Conservation (phyloP, 1,140 invertebrate species). For the Hetaerina americana region DNA sequence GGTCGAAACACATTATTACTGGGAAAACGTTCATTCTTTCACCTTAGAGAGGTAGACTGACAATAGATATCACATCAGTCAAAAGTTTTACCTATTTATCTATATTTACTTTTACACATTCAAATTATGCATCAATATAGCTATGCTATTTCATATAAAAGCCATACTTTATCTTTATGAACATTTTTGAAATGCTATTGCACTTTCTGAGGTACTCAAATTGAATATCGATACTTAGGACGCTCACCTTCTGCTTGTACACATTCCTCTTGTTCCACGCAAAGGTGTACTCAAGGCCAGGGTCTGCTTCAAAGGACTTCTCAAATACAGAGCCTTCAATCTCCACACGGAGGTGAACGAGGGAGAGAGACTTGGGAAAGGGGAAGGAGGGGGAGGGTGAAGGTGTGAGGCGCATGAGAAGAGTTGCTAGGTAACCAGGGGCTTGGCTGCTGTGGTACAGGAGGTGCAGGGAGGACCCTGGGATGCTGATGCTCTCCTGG, state of each 20-base stretch:
- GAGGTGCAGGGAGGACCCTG: constrained; percentile 79
- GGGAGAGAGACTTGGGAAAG: constrained; percentile 64
- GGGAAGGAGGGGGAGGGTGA: constrained; percentile 52
- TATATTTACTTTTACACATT: no score
- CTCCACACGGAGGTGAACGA: constrained; percentile 79
- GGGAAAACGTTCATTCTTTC: no score
- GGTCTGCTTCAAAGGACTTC: constrained; percentile 89
- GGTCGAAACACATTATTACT: no score
- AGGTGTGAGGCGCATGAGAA: constrained; percentile 81
- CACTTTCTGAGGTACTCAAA: no score
- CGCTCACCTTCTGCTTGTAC: constrained; percentile 78
- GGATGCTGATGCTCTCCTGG: constrained; percentile 86
- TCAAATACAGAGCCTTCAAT: constrained; percentile 85
- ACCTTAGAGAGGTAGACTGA: no score
- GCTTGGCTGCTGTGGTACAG: constrained; percentile 88
- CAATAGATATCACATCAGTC: no score
- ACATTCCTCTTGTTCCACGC: constrained; percentile 96
- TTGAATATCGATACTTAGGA: no score
- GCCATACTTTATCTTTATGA: no score
- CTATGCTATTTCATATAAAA: no score
- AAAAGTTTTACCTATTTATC: no score
- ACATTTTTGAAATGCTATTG: no score
- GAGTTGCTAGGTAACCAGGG: constrained; percentile 80
- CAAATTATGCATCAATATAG: no score
- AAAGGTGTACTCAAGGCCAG: constrained; percentile 86